Evolutionary conservation across 2,888 invertebrate species (phyloP), one percentile per base, ranked within the genome.

Genomic region (Cheilosia vernalis): DNA sequence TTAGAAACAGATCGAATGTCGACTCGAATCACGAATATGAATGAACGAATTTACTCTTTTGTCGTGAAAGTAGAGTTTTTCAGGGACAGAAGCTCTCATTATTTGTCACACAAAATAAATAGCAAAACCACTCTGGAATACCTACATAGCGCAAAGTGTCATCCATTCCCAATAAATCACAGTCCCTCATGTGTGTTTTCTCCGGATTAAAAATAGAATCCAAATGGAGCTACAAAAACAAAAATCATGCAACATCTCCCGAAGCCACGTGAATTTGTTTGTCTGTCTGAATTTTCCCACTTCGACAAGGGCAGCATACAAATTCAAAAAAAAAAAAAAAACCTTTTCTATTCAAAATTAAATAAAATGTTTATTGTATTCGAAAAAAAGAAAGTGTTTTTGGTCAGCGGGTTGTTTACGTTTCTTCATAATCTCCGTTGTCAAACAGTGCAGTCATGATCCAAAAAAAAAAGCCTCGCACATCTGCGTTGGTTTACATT

Each of bases 361-460:
- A n/a, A 27, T 27, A 19, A 66, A 66, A 56, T 72, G 60, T 74
- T 74, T 74, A 67, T 51, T 58, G 13, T 30, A 30, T 60, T 24
- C 9, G 58, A 51, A 77, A 33, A 37, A 37, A 37, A 37, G 4
- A 13, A 37, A 37, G 13, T 37, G 13, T 13, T 47, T n/a, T 17
- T 77, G 61, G 55, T 55, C 77, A 69, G 60, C 53, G 61, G 61
- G 42, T 44, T 17, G 55, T 40, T 61, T 19, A 33, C 60, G 17
- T 67, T 51, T 60, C 17, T 33, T 30, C 27, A 40, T 15, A 15
- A 24, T 17, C 58, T 53, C 47, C 13, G 21, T 21, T 77, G 67
- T 77, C 76, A 77, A 67, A 42, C 30, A 42, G 40, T 19, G 19
- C 4, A 15, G 19, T 27, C 56, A 37, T 5, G 15, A n/a, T 47